These are phyloP conservation scores for Archilochus colubris DNA, from an alignment of 2,113 vertebrate species.

Conservation along the genomic window DNA sequence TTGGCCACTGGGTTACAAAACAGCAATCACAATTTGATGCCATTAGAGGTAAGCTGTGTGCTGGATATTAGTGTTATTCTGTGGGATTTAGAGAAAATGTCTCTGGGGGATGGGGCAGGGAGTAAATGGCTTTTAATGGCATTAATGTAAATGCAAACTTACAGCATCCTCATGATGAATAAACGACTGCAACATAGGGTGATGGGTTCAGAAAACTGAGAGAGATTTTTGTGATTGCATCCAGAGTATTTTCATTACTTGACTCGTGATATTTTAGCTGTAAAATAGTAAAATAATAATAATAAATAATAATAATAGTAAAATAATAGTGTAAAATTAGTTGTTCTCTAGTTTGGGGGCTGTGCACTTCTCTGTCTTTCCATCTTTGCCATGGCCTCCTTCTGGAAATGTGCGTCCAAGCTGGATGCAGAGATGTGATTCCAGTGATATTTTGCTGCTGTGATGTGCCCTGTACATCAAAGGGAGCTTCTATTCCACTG, in stretches of 20 bases:
- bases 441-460: background rate
- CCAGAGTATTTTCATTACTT: fast-evolving
- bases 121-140: background rate
- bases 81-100: background rate
- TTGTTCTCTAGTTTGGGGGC: background rate
- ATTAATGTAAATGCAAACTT: background rate
- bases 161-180: background rate
- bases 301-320: too few species aligned
- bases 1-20: background rate
- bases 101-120: background rate
- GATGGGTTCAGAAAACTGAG: background rate
- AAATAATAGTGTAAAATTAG: too few species aligned
- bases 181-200: background rate
- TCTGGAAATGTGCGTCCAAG: background rate
- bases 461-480: background rate
- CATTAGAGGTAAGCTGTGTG: background rate
- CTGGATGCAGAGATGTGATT: background rate
- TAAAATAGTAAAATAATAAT: too few species aligned
- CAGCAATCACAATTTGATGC: background rate
- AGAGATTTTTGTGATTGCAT: background rate
- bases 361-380: background rate
- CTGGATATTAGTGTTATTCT: background rate
- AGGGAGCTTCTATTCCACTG: background rate
- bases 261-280: fast-evolving
- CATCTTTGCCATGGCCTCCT: background rate